A percentile compares a stretch with the other conserved stretches of the same genome.
phyloP scores from a whole-genome alignment of 2,113 vertebrate genomes.

The Corydoras sp. region DNA sequence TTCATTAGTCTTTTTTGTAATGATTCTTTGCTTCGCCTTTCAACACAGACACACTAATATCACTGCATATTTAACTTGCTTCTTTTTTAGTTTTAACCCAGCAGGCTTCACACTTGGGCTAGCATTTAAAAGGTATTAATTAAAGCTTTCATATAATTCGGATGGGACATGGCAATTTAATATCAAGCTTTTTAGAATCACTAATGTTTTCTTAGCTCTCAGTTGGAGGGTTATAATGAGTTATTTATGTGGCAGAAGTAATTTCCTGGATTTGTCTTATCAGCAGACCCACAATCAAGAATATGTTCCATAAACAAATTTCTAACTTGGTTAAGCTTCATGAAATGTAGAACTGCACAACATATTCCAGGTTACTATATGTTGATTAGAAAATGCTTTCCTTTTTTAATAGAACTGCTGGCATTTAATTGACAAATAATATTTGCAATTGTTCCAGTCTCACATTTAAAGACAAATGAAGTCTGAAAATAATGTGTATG shows the following conservation, averaged over 20 bases:
- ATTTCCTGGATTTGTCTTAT: conserved; percentile 15
- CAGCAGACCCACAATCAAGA: not conserved
- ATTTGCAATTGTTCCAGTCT: too few species aligned
- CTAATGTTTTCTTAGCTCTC: not conserved
- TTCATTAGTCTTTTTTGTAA: not conserved
- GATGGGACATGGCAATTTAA: not conserved
- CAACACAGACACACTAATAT: not conserved
- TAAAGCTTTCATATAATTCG: conserved; percentile 2
- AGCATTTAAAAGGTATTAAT: conserved; percentile 14
- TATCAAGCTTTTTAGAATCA: conserved; percentile 6
- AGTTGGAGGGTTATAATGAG: conserved; percentile 5
- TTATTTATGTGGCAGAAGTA: conserved; percentile 9
- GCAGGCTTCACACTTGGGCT: not conserved
- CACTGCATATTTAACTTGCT: not conserved
- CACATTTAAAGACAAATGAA: too few species aligned
- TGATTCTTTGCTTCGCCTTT: not conserved
- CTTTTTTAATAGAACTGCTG: too few species aligned
- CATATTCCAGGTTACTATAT: too few species aligned
- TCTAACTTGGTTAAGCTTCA: too few species aligned
- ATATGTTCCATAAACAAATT: not conserved
- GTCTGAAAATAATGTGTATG: too few species aligned
- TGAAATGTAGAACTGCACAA: too few species aligned
- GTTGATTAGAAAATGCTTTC: too few species aligned
- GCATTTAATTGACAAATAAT: too few species aligned
- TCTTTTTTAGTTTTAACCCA: not conserved